Percentiles rank a stretch among this genome's conserved stretches.
phyloP scores from a whole-genome alignment of 1,140 invertebrate species.

The Orchesella cincta region DNA sequence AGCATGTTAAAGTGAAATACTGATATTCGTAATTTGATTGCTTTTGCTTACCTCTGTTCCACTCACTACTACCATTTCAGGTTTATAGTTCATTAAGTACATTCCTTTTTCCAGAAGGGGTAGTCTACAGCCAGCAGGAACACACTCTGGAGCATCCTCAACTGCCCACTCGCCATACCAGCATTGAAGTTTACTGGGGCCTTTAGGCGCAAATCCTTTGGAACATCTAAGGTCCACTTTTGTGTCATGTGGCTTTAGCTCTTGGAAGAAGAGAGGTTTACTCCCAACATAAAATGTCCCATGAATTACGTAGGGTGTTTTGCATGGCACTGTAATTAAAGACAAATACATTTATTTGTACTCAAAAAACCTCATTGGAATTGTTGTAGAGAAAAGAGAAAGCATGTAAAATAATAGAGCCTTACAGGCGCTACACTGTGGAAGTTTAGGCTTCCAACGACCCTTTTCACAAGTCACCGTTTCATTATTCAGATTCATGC shows the following conservation, averaged over 20 bases:
- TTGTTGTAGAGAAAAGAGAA: background rate
- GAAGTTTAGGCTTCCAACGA: constrained; percentile 76
- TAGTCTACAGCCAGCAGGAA: constrained; percentile 74
- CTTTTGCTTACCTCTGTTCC: constrained; percentile 64
- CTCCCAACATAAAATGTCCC: constrained; percentile 62
- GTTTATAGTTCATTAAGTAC: constrained; percentile 73
- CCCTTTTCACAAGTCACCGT: constrained; percentile 76
- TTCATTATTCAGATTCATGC: constrained; percentile 71
- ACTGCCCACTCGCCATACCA: constrained; percentile 58
- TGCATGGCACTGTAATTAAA: constrained; percentile 64
- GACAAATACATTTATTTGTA: background rate
- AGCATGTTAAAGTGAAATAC: no score
- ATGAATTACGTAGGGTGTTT: constrained; percentile 65
- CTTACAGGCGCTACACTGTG: constrained; percentile 74
- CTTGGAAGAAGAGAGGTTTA: constrained; percentile 60
- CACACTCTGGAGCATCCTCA: constrained; percentile 68
- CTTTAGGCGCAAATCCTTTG: constrained; percentile 53
- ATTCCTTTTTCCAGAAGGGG: constrained; percentile 71
- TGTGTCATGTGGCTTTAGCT: constrained; percentile 63
- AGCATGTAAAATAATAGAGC: background rate
- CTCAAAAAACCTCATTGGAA: background rate
- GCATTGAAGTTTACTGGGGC: constrained; percentile 70
- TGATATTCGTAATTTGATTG: no score
- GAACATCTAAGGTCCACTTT: constrained; percentile 4
- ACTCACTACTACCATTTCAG: constrained; percentile 75